phyloP scores from a whole-genome alignment of 64 coral and sea anemone species.

The Stichodactyla helianthus region DNA sequence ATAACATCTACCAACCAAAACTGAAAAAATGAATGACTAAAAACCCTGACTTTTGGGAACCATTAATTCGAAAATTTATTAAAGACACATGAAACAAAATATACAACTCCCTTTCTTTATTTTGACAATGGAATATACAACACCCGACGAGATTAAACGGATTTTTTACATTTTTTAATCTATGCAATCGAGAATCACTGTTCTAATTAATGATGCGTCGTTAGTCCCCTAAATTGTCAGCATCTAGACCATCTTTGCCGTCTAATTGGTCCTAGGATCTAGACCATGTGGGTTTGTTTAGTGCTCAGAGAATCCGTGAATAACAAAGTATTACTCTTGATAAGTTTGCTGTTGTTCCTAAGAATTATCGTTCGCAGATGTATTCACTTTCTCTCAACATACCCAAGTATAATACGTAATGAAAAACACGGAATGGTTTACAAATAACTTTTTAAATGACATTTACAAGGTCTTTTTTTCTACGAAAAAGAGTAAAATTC shows the following conservation, averaged over 20 bases:
- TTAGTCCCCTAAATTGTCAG: neutral
- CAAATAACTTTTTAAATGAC: neutral
- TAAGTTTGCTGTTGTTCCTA: neutral
- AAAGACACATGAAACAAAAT: neutral
- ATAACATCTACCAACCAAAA: too few species aligned
- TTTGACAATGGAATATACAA: slow-evolving; percentile 15
- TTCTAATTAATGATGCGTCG: neutral
- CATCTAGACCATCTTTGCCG: too few species aligned
- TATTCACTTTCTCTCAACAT: neutral
- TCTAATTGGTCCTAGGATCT: too few species aligned
- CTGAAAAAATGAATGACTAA: too few species aligned
- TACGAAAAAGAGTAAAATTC: neutral
- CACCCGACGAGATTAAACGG: neutral
- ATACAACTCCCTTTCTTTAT: slow-evolving; percentile 20
- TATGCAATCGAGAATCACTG: neutral
- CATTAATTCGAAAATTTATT: too few species aligned
- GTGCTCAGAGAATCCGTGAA: neutral
- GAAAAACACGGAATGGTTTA: neutral
- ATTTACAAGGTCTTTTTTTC: neutral
- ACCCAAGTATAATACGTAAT: neutral
- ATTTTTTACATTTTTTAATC: neutral
- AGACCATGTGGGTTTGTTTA: too few species aligned
- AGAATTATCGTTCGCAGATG: neutral
- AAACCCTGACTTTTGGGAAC: too few species aligned
- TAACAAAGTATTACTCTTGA: neutral